Evolutionary conservation across 2,113 vertebrate species (phyloP).

Genomic region (Thomomys bottae): DNA sequence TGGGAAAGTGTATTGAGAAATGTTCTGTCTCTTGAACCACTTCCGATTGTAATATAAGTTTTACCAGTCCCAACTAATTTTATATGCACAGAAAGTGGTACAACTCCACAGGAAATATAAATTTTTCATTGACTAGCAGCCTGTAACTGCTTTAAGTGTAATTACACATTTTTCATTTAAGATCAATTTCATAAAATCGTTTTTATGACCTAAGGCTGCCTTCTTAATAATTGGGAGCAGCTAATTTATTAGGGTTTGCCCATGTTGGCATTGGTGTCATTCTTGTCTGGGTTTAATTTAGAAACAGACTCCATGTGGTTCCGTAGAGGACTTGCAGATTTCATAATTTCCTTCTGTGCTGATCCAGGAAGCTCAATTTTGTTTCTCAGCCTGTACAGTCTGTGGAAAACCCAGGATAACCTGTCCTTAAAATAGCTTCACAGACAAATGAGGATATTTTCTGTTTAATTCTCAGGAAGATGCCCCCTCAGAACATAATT

Average conservation of each 20-base stretch:
- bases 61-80: conserved; percentile 66
- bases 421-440: conserved; percentile 70
- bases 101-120: conserved; percentile 52
- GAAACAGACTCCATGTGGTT: background rate
- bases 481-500: conserved; percentile 79
- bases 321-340: conserved; percentile 48
- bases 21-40: conserved; percentile 42
- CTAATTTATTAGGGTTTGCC: conserved; percentile 69
- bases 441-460: conserved; percentile 72
- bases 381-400: conserved; percentile 19
- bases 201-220: conserved; percentile 42
- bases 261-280: conserved; percentile 48
- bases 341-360: conserved; percentile 44
- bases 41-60: conserved; percentile 54
- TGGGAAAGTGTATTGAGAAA: conserved; percentile 68
- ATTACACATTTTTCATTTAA: conserved; percentile 73
- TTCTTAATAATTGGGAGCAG: conserved; percentile 55
- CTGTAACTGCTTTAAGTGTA: conserved; percentile 69
- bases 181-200: conserved; percentile 63
- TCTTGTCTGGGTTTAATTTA: conserved; percentile 46
- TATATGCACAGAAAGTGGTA: conserved; percentile 60
- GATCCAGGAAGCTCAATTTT: conserved; percentile 14
- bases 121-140: conserved; percentile 65
- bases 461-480: conserved; percentile 76
- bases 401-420: background rate